Evolutionary conservation across 2,113 vertebrate species (phyloP).

Genomic region (Pedetes capensis): DNA sequence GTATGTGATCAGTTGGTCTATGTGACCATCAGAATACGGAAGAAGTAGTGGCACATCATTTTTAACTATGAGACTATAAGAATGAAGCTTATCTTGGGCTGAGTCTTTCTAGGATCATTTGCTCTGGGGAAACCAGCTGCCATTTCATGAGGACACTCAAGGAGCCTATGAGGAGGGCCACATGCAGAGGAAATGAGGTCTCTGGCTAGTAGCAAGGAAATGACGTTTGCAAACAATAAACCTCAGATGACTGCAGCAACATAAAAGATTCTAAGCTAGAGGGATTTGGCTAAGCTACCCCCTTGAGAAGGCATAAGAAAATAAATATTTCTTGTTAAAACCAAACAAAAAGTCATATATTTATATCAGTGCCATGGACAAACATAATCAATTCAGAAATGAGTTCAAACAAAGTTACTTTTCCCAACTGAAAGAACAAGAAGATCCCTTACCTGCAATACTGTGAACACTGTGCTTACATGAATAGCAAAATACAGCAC

Average conservation of each 20-base stretch:
- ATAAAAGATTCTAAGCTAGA: not conserved
- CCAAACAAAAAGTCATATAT: not conserved
- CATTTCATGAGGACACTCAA: not conserved
- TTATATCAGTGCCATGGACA: not conserved
- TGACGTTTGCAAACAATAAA: not conserved
- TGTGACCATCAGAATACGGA: not conserved
- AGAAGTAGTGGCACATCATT: not conserved
- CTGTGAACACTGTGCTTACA: slow-evolving; percentile 98
- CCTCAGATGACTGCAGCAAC: not conserved
- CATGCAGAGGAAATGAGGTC: not conserved
- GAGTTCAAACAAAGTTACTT: not conserved
- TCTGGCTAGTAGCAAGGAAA: not conserved
- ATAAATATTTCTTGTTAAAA: not conserved
- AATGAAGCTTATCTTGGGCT: not conserved
- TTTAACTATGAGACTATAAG: not conserved
- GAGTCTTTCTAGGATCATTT: not conserved
- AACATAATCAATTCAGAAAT: slow-evolving; percentile 5
- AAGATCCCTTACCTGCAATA: slow-evolving; percentile 89
- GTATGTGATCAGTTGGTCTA: not conserved
- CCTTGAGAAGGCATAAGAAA: not conserved
- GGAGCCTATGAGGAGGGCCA: not conserved
- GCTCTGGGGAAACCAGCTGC: not conserved
- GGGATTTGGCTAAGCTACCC: not conserved
- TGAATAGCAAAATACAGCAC: slow-evolving; percentile 99
- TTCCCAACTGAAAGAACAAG: not conserved